A percentile compares a stretch with the other conserved stretches of the same genome.
Conservation (phyloP, 64 coral and sea anemone genomes). For the Stylophora pistillata region DNA sequence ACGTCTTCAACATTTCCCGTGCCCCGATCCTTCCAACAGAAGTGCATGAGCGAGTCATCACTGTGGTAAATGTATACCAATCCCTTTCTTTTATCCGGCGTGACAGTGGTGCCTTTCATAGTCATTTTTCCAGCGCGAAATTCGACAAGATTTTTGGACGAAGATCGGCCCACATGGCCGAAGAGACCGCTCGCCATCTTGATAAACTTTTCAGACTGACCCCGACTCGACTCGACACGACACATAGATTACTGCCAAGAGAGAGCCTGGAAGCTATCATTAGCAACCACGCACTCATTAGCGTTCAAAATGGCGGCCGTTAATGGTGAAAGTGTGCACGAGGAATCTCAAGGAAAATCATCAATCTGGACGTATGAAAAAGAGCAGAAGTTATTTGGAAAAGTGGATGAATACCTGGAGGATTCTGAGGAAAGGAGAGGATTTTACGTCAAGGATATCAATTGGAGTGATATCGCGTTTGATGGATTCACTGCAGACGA, state of each 20-base stretch:
- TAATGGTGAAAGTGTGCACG: background rate
- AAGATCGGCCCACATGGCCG: constrained; percentile 65
- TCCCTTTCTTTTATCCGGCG: constrained; percentile 95
- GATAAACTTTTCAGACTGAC: constrained; percentile 13
- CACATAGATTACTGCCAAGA: no score
- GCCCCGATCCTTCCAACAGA: constrained; percentile 97
- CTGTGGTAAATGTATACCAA: constrained; percentile 97
- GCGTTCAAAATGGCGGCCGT: constrained; percentile 9
- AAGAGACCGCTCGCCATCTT: constrained; percentile 95
- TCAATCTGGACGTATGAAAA: constrained; percentile 17
- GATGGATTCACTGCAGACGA: background rate
- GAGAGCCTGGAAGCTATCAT: background rate
- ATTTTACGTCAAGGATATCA: constrained; percentile 14
- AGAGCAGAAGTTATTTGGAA: background rate
- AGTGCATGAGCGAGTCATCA: constrained; percentile 97
- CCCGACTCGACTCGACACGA: background rate
- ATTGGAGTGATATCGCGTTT: constrained; percentile 46
- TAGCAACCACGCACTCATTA: background rate
- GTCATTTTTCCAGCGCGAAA: constrained; percentile 98
- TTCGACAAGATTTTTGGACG: constrained; percentile 97
- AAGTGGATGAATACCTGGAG: constrained; percentile 3
- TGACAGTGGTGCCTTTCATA: constrained; percentile 94
- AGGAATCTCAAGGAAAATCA: background rate
- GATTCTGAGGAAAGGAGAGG: background rate
- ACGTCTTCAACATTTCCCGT: constrained; percentile 93